A percentile compares a stretch with the other conserved stretches of the same genome.
Evolutionary conservation across 2,113 vertebrate genomes (phyloP).

Genomic region (Strix aluco): DNA sequence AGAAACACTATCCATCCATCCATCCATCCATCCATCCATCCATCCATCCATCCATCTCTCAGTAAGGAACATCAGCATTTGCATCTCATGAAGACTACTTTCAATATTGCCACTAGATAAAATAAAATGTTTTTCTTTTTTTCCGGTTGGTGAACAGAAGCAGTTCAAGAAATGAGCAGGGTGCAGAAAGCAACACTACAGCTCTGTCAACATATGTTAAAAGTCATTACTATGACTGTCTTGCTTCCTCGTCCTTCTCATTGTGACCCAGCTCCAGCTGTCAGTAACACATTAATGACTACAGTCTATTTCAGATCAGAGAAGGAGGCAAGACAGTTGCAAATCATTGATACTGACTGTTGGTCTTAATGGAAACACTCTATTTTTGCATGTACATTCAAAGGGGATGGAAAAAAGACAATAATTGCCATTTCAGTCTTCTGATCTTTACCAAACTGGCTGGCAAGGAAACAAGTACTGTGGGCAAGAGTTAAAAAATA

Average conservation of each 20-base stretch:
- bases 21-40: too few species aligned
- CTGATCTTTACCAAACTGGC: background rate
- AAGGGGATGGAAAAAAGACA: background rate
- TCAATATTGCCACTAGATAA: background rate
- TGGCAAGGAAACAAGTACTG: background rate
- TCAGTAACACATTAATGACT: background rate
- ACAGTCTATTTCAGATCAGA: background rate
- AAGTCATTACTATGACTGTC: background rate
- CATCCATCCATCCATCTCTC: background rate
- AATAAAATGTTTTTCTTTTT: background rate
- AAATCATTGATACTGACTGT: slow-evolving; percentile 1
- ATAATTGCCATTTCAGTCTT: background rate
- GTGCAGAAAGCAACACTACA: background rate
- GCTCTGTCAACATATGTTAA: background rate
- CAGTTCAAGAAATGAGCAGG: background rate
- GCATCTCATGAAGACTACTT: background rate
- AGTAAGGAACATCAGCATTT: background rate
- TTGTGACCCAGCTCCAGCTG: slow-evolving; percentile 9
- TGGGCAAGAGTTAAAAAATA: background rate
- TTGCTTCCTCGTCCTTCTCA: background rate
- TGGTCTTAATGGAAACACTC: background rate
- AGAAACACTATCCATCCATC: background rate
- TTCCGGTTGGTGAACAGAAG: background rate
- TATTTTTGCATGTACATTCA: background rate
- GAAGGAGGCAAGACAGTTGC: background rate